A percentile compares a stretch with the other conserved stretches of the same genome.
Evolutionary conservation across 2,888 invertebrate species (phyloP).

Genomic region (Plagodis dolabraria): DNA sequence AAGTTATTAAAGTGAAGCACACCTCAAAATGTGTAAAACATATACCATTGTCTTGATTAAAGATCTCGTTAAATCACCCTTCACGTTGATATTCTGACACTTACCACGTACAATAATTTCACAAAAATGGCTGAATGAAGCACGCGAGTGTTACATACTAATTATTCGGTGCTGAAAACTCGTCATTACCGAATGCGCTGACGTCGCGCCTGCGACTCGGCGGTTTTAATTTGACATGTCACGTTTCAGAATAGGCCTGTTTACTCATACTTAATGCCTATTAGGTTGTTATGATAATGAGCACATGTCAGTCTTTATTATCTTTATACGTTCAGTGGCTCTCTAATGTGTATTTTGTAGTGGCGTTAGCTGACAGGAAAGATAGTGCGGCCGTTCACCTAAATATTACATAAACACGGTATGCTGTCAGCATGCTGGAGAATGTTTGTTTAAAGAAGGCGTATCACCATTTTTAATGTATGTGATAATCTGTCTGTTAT

Average conservation of each 20-base stretch:
- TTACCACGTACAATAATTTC: conserved; percentile 12
- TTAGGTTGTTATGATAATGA: neutral
- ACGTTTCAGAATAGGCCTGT: conserved; percentile 30
- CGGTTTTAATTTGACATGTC: conserved; percentile 24
- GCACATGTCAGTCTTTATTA: neutral
- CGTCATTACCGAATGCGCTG: conserved; percentile 42
- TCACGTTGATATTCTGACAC: conserved; percentile 19
- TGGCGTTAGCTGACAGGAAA: too few species aligned
- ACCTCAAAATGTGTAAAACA: too few species aligned
- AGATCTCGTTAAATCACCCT: neutral
- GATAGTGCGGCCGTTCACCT: neutral
- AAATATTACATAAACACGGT: neutral
- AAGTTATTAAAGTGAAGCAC: too few species aligned
- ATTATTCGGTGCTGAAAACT: conserved; percentile 43
- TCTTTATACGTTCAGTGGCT: neutral
- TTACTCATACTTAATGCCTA: conserved; percentile 3
- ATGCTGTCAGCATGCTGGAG: too few species aligned
- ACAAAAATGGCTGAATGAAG: conserved; percentile 45
- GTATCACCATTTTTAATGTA: too few species aligned
- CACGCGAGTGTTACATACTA: conserved; percentile 39
- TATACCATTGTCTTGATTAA: neutral
- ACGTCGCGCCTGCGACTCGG: conserved; percentile 28
- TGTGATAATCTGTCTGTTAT: too few species aligned
- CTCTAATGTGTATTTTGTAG: too few species aligned
- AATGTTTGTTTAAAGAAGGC: too few species aligned